A percentile compares a stretch with the other conserved stretches of the same genome.
Evolutionary conservation across 2,113 vertebrate genomes (phyloP).

Genomic region (Callithrix jacchus): DNA sequence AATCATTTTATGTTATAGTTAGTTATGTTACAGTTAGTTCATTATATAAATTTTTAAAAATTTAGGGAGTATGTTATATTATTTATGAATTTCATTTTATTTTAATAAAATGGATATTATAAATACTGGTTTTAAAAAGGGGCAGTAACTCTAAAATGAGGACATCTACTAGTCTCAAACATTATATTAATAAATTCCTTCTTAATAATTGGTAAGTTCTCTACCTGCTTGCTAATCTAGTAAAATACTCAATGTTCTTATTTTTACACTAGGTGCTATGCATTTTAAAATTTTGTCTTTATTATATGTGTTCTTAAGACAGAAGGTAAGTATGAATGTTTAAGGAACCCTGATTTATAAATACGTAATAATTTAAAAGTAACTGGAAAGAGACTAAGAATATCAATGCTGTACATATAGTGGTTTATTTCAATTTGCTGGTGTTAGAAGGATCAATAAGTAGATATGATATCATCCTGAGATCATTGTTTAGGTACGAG

Average conservation of each 20-base stretch:
- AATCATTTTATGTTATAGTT: background rate
- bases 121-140: background rate
- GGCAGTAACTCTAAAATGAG: background rate
- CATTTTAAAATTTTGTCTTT: background rate
- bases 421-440: conserved; percentile 5
- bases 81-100: background rate
- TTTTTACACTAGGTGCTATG: background rate
- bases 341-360: background rate
- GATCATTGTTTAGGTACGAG: background rate
- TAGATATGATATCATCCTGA: conserved; percentile 31
- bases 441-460: conserved; percentile 1
- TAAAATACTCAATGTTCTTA: background rate
- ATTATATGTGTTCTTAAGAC: background rate
- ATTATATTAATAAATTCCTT: background rate
- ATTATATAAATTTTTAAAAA: background rate
- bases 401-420: background rate
- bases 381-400: background rate
- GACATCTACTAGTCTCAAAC: background rate
- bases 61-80: background rate
- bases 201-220: background rate
- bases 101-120: background rate
- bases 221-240: background rate
- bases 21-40: background rate
- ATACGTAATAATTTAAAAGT: conserved; percentile 16
- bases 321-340: background rate